Percentiles rank a stretch among this genome's conserved stretches.
Evolutionary conservation across 2,113 vertebrate genomes (phyloP).

Genomic region (Heliornis fulica): DNA sequence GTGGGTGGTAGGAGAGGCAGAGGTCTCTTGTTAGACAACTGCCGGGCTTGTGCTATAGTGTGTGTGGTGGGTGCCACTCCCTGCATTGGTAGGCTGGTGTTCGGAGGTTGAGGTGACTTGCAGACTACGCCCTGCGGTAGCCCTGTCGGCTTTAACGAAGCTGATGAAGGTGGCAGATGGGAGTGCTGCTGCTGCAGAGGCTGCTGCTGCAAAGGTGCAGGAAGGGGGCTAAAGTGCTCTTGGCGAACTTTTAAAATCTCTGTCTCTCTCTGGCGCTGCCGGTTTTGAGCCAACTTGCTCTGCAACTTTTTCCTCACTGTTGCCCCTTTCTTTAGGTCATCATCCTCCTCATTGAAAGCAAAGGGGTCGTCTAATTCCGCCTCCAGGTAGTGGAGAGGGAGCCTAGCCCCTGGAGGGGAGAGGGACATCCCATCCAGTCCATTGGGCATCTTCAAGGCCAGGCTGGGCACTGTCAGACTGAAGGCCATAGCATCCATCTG

Average conservation of each 20-base stretch:
- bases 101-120: conserved; percentile 94
- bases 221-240: conserved; percentile 94
- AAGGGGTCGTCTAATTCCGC: conserved; percentile 95
- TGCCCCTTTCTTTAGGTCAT: conserved; percentile 84
- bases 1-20: conserved; percentile 77
- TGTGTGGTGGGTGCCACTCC: conserved; percentile 82
- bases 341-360: conserved; percentile 95
- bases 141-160: conserved; percentile 80
- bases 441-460: conserved; percentile 93
- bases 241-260: conserved; percentile 89
- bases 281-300: conserved; percentile 88
- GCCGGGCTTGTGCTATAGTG: conserved; percentile 84
- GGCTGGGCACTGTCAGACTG: conserved; percentile 91
- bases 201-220: conserved; percentile 79
- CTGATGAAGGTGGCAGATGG: conserved; percentile 75
- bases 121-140: conserved; percentile 89
- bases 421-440: conserved; percentile 92
- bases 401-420: conserved; percentile 85
- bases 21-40: conserved; percentile 84
- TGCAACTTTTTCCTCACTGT: conserved; percentile 90
- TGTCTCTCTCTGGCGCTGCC: conserved; percentile 83
- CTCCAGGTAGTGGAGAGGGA: conserved; percentile 88
- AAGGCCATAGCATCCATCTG: conserved; percentile 94
- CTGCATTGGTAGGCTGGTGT: conserved; percentile 89
- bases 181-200: conserved; percentile 73